Evolutionary conservation across 2,888 invertebrate species (phyloP).

Genomic region (Catocala fraxini): DNA sequence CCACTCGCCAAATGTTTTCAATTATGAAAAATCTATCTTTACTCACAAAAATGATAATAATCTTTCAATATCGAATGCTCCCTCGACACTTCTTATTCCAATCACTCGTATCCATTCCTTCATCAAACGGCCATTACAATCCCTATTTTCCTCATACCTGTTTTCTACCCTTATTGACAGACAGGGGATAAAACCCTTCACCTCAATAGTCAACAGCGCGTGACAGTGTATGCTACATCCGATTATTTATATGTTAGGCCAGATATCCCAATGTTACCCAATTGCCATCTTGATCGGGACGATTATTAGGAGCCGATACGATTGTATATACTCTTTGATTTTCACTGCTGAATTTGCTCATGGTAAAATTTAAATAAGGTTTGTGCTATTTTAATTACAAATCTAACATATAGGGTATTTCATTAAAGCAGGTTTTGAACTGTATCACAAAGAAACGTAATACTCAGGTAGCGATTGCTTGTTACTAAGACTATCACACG

Average conservation of each 20-base stretch:
- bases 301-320: not conserved
- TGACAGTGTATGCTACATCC: constrained; percentile 3
- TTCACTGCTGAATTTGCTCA: no score
- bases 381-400: no score
- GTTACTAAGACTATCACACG: no score
- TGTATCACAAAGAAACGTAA: no score
- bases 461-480: no score
- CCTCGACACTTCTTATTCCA: not conserved
- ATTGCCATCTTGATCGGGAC: not conserved
- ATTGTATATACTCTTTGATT: no score
- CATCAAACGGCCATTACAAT: not conserved
- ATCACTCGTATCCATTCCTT: not conserved
- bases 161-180: constrained; percentile 16
- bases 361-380: no score
- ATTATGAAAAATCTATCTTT: no score
- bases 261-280: not conserved
- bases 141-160: constrained; percentile 8
- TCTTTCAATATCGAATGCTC: not conserved
- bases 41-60: not conserved
- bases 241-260: not conserved
- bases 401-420: no score
- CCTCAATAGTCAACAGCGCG: constrained; percentile 10
- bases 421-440: no score
- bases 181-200: constrained; percentile 17
- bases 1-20: no score